A percentile compares a stretch with the other conserved stretches of the same genome.
Evolutionary conservation across 2,797 vertebrate species (phyloP).

Genomic region (Pampus argenteus): DNA sequence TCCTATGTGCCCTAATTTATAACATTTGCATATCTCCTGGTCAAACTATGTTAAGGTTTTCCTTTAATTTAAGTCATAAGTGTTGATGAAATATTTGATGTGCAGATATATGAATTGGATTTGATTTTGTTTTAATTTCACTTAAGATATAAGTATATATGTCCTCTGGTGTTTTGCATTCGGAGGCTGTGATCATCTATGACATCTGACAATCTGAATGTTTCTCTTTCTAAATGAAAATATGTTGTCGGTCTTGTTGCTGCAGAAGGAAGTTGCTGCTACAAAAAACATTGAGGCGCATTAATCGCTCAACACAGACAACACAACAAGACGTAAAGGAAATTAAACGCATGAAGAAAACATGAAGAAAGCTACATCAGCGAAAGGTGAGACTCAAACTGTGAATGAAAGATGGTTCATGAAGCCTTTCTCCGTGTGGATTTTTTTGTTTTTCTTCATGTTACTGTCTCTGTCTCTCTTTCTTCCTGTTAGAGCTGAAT

Average conservation of each 20-base stretch:
- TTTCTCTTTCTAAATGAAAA: not conserved
- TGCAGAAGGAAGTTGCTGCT: accelerated
- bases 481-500: slow-evolving; percentile 40
- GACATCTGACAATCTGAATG: not conserved
- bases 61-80: too few relatives aligned
- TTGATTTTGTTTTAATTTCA: not conserved
- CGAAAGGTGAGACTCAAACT: slow-evolving; percentile 16
- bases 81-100: not conserved
- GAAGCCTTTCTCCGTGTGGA: not conserved
- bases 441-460: not conserved
- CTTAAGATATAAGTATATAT: too few relatives aligned
- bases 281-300: not conserved
- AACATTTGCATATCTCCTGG: not conserved
- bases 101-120: too few relatives aligned
- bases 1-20: not conserved
- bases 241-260: not conserved
- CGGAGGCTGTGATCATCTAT: not conserved
- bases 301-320: not conserved
- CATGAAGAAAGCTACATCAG: not conserved
- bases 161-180: too few relatives aligned
- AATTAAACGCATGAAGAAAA: not conserved
- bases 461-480: not conserved
- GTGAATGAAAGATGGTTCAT: not conserved
- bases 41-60: too few relatives aligned
- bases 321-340: not conserved